Percentiles rank a stretch among this genome's conserved stretches.
Conservation (phyloP, 2,797 vertebrate genomes). For the Lepidocolaptes lacrymiger region DNA sequence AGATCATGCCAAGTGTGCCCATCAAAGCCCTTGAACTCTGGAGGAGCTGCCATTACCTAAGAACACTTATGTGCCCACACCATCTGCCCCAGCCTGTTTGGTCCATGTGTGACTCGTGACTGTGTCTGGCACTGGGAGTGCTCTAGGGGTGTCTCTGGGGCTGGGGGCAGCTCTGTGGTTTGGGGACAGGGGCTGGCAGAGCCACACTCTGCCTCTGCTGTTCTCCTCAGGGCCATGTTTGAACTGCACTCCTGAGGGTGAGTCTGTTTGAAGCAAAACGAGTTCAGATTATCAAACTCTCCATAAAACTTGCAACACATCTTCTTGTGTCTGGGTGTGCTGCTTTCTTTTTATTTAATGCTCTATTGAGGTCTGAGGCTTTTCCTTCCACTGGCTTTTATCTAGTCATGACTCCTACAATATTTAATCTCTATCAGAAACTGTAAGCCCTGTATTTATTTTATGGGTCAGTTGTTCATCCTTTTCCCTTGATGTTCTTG, state of each 20-base stretch:
- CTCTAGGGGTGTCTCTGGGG: not conserved
- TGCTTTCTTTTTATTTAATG: conserved; percentile 39
- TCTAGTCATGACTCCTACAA: conserved; percentile 73
- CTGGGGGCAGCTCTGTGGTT: not conserved
- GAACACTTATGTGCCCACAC: rapidly evolving
- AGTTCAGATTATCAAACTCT: not conserved
- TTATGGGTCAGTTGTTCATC: conserved; percentile 74
- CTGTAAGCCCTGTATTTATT: conserved; percentile 74
- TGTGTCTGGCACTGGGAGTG: not conserved
- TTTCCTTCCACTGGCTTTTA: conserved; percentile 70
- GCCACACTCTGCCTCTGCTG: not conserved
- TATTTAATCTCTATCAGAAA: conserved; percentile 78
- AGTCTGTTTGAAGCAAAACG: not conserved
- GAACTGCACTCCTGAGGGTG: not conserved
- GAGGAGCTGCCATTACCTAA: not conserved
- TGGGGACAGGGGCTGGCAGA: not conserved
- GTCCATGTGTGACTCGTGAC: rapidly evolving
- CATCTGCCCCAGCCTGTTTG: not conserved
- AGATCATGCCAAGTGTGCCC: rapidly evolving
- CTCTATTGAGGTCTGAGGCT: conserved; percentile 56
- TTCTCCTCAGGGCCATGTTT: not conserved
- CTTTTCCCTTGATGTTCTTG: conserved; percentile 64
- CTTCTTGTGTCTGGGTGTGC: not conserved
- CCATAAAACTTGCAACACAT: not conserved
- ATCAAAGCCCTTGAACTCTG: not conserved